Base-by-base conservation (phyloP, 2,797 vertebrate species). In the Eupleurogrammus muticus region DNA sequence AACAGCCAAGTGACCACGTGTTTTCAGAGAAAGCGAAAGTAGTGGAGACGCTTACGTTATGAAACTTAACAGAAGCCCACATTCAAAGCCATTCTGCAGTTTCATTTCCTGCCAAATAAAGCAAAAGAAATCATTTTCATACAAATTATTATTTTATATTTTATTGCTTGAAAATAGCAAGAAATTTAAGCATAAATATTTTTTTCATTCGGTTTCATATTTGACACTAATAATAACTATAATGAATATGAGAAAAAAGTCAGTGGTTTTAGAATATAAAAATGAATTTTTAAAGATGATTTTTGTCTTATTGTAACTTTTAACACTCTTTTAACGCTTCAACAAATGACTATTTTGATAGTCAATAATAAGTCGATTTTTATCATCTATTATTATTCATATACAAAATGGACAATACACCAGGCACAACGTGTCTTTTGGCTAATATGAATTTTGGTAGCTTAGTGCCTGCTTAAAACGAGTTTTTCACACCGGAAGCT, bases 21-120 rank as follows among this genome's bases (percentile, higher is more conserved):
- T 76, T 95, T 94, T 95, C 91, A 84, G 75, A 88, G 93, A 95
- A 95, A 88, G 70, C 57, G 90, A 93, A 90, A 92, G 75, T 34
- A 64, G 28, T 0, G 0, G 0, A 3, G 28, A 20, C 11, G 0
- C 4, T 20, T 1, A 5, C 10, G 10, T 5, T 20, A 35, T 67
- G 79, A 85, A 77, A 85, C 57, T 73, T n/a, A 89, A 85, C 73
- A 62, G 1, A 61, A 73, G 63, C 0, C 16, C 1, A 7, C 14
- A 2, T 5, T 0, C 0, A 23, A 20, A 1, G n/a, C 6, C 0
- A 5, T 5, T 4, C 11, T 35, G 1, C 14, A 48, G 9, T 5
- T 4, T n/a, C 0, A 48, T 24, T 9, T 40, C 32, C 2, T 32
- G 2, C 19, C 5, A 40, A 24, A 19, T 54, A 13, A 16, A 55